Percentiles rank a stretch among this genome's conserved stretches.
These are phyloP conservation scores for Speoplatyrhinus poulsoni DNA, from an alignment of 2,113 vertebrate genomes.

Conservation along the genomic window DNA sequence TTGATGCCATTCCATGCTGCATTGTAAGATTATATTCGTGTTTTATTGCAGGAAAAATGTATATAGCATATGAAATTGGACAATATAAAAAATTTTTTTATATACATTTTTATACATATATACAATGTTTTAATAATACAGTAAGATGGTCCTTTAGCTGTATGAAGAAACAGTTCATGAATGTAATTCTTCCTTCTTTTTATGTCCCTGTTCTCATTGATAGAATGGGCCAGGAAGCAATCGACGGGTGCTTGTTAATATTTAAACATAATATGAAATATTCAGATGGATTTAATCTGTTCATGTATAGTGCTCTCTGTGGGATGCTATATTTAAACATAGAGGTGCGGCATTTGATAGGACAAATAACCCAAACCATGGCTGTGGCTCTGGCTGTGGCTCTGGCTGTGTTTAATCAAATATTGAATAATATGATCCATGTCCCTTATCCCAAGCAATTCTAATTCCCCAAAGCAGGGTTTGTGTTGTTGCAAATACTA, in stretches of 20 bases:
- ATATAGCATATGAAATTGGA: too few species aligned
- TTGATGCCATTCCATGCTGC: too few species aligned
- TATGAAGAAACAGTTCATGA: too few species aligned
- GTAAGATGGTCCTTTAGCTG: too few species aligned
- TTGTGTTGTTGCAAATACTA: background rate
- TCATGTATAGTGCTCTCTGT: conserved; percentile 53
- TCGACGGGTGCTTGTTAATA: conserved; percentile 56
- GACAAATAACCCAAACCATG: conserved; percentile 1
- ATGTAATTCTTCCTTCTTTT: background rate
- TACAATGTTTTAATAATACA: too few species aligned
- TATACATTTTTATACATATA: too few species aligned
- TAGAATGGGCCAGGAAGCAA: conserved; percentile 30
- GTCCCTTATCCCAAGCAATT: background rate
- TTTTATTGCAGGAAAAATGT: too few species aligned
- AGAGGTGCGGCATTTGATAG: conserved; percentile 13
- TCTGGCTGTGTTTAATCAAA: conserved; percentile 1
- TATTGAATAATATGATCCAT: background rate
- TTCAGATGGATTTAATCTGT: conserved; percentile 63
- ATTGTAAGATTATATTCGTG: too few species aligned
- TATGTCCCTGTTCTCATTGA: conserved; percentile 13
- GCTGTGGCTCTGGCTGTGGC: conserved; percentile 13
- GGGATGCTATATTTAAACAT: conserved; percentile 73
- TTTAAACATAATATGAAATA: conserved; percentile 71
- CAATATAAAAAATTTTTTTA: too few species aligned
- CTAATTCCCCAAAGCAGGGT: background rate